Evolutionary conservation across 2,113 vertebrate genomes (phyloP).

Genomic region (Peromyscus californicus): DNA sequence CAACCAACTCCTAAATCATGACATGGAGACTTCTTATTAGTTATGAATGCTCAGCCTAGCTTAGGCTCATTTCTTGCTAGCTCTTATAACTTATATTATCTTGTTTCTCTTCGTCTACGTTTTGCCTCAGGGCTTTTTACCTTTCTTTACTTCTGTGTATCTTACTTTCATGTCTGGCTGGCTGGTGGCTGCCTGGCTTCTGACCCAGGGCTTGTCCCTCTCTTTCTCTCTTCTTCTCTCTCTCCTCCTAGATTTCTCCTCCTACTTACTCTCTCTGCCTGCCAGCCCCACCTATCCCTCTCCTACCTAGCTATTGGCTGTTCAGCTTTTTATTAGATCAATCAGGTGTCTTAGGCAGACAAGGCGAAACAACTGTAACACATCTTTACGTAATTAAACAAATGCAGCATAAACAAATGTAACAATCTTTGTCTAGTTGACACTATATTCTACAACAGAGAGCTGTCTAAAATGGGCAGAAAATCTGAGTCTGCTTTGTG

Average conservation of each 20-base stretch:
- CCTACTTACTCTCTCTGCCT: neutral
- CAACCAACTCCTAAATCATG: neutral
- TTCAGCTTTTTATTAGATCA: neutral
- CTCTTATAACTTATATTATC: neutral
- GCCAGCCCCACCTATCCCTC: neutral
- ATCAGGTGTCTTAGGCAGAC: neutral
- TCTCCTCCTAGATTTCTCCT: neutral
- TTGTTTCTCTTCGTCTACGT: neutral
- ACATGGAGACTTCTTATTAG: neutral
- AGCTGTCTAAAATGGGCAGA: neutral
- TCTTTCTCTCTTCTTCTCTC: neutral
- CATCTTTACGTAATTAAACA: neutral
- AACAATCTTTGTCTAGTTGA: neutral
- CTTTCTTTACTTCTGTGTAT: neutral
- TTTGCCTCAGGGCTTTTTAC: neutral
- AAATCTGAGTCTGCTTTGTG: slow-evolving; percentile 20
- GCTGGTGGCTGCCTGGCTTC: neutral
- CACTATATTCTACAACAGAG: neutral
- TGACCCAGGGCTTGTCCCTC: neutral
- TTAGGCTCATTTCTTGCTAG: neutral
- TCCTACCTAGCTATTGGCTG: neutral
- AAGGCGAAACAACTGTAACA: neutral
- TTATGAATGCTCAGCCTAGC: neutral
- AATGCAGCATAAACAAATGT: neutral
- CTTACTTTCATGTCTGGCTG: neutral